A percentile compares a stretch with the other conserved stretches of the same genome.
These are phyloP conservation scores for Patella caerulea DNA, from an alignment of 2,888 invertebrate species.

Conservation along the genomic window DNA sequence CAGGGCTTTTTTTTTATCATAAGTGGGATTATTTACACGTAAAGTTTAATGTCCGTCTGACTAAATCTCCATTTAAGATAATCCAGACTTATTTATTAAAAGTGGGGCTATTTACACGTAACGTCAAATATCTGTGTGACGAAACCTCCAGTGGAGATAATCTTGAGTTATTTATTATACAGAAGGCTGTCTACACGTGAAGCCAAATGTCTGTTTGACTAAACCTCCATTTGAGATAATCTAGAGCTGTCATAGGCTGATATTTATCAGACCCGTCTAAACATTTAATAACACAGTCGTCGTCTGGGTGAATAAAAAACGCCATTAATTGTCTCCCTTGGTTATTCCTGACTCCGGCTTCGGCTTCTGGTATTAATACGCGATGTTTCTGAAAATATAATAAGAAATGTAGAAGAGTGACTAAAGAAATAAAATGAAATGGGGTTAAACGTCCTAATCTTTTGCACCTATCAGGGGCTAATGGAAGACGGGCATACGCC, in stretches of 20 bases:
- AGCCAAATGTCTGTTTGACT: slow-evolving; percentile 13
- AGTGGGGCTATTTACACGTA: too few species aligned
- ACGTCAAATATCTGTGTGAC: neutral
- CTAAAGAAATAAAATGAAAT: neutral
- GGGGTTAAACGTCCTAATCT: too few species aligned
- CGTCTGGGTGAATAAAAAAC: slow-evolving; percentile 51
- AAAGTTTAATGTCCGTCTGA: neutral
- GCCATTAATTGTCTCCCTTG: slow-evolving; percentile 41
- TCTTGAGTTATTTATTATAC: too few species aligned
- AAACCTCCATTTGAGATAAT: slow-evolving; percentile 34
- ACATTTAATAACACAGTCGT: slow-evolving; percentile 43
- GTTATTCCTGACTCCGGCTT: slow-evolving; percentile 11
- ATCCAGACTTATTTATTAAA: too few species aligned
- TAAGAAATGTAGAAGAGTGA: neutral
- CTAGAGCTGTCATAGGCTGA: slow-evolving; percentile 36
- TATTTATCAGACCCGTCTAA: slow-evolving; percentile 46
- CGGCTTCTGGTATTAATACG: slow-evolving; percentile 43
- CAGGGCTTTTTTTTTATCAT: too few species aligned
- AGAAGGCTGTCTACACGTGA: too few species aligned
- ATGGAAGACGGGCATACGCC: too few species aligned
- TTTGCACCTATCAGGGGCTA: too few species aligned
- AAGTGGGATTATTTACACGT: too few species aligned
- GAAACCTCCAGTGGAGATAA: slow-evolving; percentile 8
- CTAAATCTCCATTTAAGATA: slow-evolving; percentile 10
- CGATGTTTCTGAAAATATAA: slow-evolving; percentile 44